Evolutionary conservation across 2,888 invertebrate species (phyloP).

Genomic region (Monochamus alternatus): DNA sequence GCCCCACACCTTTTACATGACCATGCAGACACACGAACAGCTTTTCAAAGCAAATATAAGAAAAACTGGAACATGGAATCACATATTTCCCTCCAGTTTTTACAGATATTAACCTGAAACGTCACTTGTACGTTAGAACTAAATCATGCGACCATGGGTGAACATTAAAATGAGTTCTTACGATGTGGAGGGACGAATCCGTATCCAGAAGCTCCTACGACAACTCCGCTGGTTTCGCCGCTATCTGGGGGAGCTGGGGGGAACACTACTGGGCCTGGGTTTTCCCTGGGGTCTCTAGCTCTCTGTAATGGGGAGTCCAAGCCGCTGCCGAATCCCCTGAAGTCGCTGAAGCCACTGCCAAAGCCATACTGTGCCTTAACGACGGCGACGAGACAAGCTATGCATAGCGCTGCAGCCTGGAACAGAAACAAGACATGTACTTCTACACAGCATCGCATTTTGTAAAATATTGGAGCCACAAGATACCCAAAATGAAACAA

Average conservation of each 20-base stretch:
- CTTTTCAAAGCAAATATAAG: background rate
- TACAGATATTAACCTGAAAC: background rate
- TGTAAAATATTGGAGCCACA: background rate
- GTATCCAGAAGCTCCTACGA: conserved; percentile 88
- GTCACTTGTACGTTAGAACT: background rate
- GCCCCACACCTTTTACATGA: no score
- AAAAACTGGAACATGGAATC: background rate
- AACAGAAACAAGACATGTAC: conserved; percentile 38
- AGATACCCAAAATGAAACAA: background rate
- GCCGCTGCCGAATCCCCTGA: conserved; percentile 68
- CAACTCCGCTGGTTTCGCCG: conserved; percentile 83
- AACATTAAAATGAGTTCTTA: conserved; percentile 32
- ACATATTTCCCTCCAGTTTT: no score
- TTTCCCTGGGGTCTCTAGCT: conserved; percentile 75
- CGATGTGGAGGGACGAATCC: conserved; percentile 87
- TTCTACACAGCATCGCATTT: no score
- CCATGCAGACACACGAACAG: no score
- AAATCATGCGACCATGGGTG: background rate
- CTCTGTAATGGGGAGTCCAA: conserved; percentile 71
- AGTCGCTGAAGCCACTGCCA: conserved; percentile 69
- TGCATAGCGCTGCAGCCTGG: conserved; percentile 53
- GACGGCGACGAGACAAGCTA: conserved; percentile 60
- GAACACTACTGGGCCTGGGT: conserved; percentile 87
- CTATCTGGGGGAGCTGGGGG: conserved; percentile 80
- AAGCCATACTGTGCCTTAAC: conserved; percentile 68